phyloP scores from a whole-genome alignment of 2,797 vertebrate species.

The Mycteria americana region DNA sequence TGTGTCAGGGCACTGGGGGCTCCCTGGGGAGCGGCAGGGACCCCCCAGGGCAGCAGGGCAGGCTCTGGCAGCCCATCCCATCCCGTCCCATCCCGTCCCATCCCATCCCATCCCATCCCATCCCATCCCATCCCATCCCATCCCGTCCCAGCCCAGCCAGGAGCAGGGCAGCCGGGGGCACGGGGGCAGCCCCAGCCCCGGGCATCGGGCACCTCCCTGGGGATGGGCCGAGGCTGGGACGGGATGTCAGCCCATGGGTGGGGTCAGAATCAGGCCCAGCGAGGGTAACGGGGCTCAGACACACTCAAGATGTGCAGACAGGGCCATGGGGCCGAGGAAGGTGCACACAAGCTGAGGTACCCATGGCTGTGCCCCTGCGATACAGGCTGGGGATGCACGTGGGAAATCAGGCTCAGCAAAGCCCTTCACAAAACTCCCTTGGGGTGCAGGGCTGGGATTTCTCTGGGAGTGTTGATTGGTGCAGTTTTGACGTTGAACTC shows the following conservation, averaged over 20 bases:
- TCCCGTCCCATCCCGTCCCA: too few species aligned
- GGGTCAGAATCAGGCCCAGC: neutral
- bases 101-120: too few species aligned
- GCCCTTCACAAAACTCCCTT: neutral
- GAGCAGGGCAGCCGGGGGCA: neutral
- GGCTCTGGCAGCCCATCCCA: neutral
- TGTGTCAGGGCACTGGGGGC: neutral
- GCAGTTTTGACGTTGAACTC: neutral
- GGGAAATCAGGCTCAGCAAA: neutral
- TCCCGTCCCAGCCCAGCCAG: too few species aligned
- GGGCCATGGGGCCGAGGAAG: neutral
- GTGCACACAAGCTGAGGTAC: neutral
- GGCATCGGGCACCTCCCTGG: neutral
- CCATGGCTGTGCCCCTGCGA: fast-evolving
- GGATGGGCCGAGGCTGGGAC: fast-evolving
- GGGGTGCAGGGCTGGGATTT: neutral
- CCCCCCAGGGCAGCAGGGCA: fast-evolving
- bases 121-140: too few species aligned
- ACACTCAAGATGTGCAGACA: neutral
- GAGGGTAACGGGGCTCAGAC: neutral
- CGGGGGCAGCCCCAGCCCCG: fast-evolving
- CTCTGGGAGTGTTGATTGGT: neutral
- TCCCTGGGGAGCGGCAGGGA: fast-evolving
- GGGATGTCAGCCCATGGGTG: fast-evolving
- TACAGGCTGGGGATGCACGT: fast-evolving